Evolutionary conservation across 2,113 vertebrate genomes (phyloP), one percentile per base, ranked within the genome.

Genomic region (Rhinoderma darwinii): DNA sequence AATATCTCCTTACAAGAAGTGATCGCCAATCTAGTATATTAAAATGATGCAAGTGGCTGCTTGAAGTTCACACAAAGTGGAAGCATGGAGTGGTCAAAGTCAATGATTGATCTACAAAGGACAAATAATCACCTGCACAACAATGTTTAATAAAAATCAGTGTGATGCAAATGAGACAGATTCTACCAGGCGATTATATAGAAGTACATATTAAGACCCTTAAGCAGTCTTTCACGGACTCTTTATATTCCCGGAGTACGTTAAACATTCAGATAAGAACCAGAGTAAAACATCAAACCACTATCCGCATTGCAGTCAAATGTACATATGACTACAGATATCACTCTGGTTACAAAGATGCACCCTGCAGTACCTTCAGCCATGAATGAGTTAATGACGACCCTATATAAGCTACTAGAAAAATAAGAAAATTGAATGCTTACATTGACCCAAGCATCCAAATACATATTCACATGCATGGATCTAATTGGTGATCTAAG

Each of bases 91-190:
- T 72, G 37, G 41, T 72, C 68, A 72, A 72, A 72, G 68, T 72
- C 68, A 72, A 41, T 72, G 68, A 41, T 41, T 6, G 17, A 35
- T 72, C 35, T 72, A 72, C 68, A 72, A 35, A 72, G 37, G 68
- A 39, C 11, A 25, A 11, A 39, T 72, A 72, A 41, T 72, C 35
- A 41, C 37, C 68, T 22, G 20, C 68, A 10, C 68, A 25, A 37
- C 68, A 72, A n/a, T 72, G 68, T 10, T 10, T 41, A 72, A 72
- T 72, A 72, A 37, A 72, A 72, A 72, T 39, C 68, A 25, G 35
- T 72, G 68, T 72, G 68, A 41, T 41, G 68, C 37, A 41, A 41
- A 72, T 72, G 68, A 72, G 68, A 41, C 7, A 22, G 68, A 72
- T 72, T 10, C 66, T 41, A 11, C 25, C 1, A 3, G 37, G 6